Percentiles rank a stretch among this genome's conserved stretches.
Evolutionary conservation across 2,113 vertebrate species (phyloP).

Genomic region (Notarius lentiginosus): DNA sequence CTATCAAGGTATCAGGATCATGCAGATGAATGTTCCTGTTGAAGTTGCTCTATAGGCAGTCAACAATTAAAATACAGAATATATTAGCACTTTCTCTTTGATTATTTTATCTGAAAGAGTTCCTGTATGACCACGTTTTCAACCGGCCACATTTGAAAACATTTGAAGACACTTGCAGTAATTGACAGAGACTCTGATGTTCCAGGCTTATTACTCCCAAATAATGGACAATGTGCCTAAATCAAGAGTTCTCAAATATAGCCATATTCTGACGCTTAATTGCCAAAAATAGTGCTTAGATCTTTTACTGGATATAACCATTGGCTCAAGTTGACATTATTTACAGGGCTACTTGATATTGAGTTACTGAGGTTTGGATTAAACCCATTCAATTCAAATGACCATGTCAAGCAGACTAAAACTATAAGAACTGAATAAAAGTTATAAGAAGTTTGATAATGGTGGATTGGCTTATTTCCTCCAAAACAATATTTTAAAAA

Average conservation of each 20-base stretch:
- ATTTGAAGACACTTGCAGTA: not conserved
- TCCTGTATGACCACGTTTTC: no score
- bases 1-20: not conserved
- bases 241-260: not conserved
- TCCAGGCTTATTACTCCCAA: not conserved
- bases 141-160: not conserved
- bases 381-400: not conserved
- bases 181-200: not conserved
- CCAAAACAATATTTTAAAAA: not conserved
- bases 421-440: not conserved
- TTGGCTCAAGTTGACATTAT: not conserved
- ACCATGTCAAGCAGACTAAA: not conserved
- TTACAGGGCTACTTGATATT: not conserved
- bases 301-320: no score
- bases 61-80: not conserved
- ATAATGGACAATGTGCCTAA: not conserved
- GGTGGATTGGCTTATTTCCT: not conserved
- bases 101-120: not conserved
- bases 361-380: not conserved
- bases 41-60: not conserved
- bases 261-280: no score
- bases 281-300: not conserved
- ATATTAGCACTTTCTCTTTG: not conserved
- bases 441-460: not conserved
- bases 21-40: not conserved